Base-by-base conservation (phyloP, 2,797 vertebrate genomes). In the Tadarida brasiliensis region DNA sequence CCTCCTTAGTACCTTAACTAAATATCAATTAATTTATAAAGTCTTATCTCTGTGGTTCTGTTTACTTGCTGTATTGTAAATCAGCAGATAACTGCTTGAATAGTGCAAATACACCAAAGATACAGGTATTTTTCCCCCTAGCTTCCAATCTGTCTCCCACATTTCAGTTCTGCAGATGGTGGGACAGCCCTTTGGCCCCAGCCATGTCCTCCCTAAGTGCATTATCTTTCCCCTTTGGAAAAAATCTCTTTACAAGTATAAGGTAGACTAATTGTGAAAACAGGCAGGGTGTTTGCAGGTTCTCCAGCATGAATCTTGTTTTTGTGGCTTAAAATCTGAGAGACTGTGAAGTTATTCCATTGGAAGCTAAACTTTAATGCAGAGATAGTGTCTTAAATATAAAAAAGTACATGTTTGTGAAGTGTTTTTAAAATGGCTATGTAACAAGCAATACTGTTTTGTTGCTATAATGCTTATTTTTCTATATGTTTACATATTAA, bases 401-500 rank as follows among this genome's bases (percentile, higher is more conserved):
- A 70, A 90, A 78, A 80, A 86, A 67, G 14, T 78, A 54, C 78
- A 73, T 95, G 74, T 22, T 85, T 33, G 33, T 96, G 28, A 94
- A 87, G 14, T 88, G 10, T 84, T 82, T 96, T 97, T 77, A 94
- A 95, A 94, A 86, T 71, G 67, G 61, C 87, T 92, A 1, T 59
- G 17, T 44, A 92, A 84, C 26, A 90, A 87, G 80, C 74, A 86
- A 87, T 93, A 81, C 7, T 90, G 67, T 90, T 87, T 78, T 81
- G 47, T 95, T 96, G 56, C 54, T 57, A 49, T 87, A 73, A 70
- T 97, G 84, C 49, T 95, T 91, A 63, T 92, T 96, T 85, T 95
- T 93, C 67, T 95, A 80, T 97, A 93, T 96, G 90, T 95, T 86
- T 95, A 94, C 82, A 96, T 47, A 77, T 97, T 92, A 97, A 97